These are phyloP conservation scores for Henricia sp. DNA, from an alignment of 53 echinoderm and acorn worm species.

Conservation along the genomic window DNA sequence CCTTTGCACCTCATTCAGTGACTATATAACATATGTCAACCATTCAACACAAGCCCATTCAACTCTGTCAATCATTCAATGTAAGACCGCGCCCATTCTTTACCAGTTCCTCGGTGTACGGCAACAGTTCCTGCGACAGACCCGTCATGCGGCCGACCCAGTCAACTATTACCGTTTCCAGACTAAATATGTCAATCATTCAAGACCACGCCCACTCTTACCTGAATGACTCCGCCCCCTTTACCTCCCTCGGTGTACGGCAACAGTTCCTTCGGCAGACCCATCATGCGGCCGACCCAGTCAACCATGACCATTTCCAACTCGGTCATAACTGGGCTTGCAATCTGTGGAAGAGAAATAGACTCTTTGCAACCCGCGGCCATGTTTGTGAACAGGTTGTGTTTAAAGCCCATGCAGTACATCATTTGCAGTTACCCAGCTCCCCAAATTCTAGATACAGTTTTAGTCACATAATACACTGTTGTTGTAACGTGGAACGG, in stretches of 20 bases:
- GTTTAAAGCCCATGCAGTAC: too few relatives aligned
- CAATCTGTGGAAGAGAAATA: slow-evolving; percentile 29
- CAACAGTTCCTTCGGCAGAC: slow-evolving; percentile 78
- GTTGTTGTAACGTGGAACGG: too few relatives aligned
- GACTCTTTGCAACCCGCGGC: too few relatives aligned
- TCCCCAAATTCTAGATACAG: too few relatives aligned
- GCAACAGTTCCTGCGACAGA: background rate
- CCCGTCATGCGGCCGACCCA: too few relatives aligned
- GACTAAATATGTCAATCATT: background rate
- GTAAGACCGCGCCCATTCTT: background rate
- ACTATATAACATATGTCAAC: background rate
- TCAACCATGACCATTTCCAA: slow-evolving; percentile 81
- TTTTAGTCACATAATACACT: too few relatives aligned
- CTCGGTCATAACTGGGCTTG: slow-evolving; percentile 77
- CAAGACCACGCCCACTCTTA: background rate
- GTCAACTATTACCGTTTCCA: too few relatives aligned
- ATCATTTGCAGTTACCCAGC: too few relatives aligned
- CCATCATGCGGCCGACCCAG: slow-evolving; percentile 81
- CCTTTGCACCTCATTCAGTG: background rate
- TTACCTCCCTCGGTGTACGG: slow-evolving; percentile 71
- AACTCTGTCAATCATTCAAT: background rate
- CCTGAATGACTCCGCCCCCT: slow-evolving; percentile 85
- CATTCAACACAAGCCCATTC: background rate
- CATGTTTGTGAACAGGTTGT: too few relatives aligned
- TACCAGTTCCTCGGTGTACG: background rate